Base-by-base conservation (phyloP, 2,888 invertebrate species). In the Cepaea hortensis region DNA sequence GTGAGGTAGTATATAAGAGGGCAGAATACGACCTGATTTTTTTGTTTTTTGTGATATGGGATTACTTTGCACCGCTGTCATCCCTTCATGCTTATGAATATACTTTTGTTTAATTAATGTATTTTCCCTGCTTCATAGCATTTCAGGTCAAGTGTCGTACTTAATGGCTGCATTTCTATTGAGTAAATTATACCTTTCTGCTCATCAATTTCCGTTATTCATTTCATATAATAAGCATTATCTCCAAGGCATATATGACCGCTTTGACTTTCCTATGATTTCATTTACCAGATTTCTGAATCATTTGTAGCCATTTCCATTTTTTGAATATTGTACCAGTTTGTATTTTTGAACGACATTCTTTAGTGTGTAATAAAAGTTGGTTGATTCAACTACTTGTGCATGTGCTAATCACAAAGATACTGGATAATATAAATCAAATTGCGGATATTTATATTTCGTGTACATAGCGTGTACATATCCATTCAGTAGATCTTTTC, bases 381-480 rank as follows among this genome's bases (percentile, higher is more conserved):
- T 23, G 11, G n/a, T 75, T 65, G 35, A 76, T 11, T 46, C 61
- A 65, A 65, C n/a, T 76, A 84, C 46, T 20, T 50, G 65, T 20
- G 55, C 50, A 85, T 75, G 55, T 75, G 23, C 55, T 83, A 75
- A 75, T 35, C 11, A 20, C 83, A 75, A 83, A 83, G 65, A 75
- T 83, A 83, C 75, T 83, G 83, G 72, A 23, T 84, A 68, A 81
- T 72, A 81, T 61, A 70, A 84, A 68, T 77, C 65, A 77, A 65
- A 84, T 68, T 9, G 85, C 81, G 81, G 81, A 85, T 85, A 85
- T 85, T 85, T 85, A 81, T 81, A 80, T 68, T 80, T 50, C 23
- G 55, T 85, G 85, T 85, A 85, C 72, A 85, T 85, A 85, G 80
- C 81, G 85, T 85, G 81, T 20, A 79, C 11, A 50, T 48, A 70